A percentile compares a stretch with the other conserved stretches of the same genome.
Evolutionary conservation across 2,797 vertebrate genomes (phyloP).

Genomic region (Scolopax rusticola): DNA sequence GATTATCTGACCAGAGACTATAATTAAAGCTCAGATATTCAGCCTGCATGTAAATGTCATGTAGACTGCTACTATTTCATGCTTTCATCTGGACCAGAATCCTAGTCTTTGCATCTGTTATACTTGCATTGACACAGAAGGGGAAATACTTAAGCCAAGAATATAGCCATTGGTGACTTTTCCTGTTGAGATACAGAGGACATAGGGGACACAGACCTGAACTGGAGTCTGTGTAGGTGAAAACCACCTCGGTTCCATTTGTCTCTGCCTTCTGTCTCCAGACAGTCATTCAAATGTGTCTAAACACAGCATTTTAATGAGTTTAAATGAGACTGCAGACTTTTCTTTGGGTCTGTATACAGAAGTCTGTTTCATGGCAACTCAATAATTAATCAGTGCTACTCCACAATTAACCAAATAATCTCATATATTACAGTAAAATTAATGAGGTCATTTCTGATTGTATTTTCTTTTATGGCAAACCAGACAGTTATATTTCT

Average conservation of each 20-base stretch:
- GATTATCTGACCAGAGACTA: not conserved
- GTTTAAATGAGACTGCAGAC: not conserved
- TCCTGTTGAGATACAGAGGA: not conserved
- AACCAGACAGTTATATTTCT: not conserved
- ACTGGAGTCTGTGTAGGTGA: not conserved
- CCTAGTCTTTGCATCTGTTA: not conserved
- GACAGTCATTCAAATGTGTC: not conserved
- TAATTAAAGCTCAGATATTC: not conserved
- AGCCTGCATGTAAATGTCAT: not conserved
- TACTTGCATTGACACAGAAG: not conserved
- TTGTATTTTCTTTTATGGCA: not conserved
- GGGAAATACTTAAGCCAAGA: not conserved
- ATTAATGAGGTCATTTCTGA: slow-evolving; percentile 14
- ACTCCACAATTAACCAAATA: slow-evolving; percentile 19
- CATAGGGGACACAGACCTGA: not conserved
- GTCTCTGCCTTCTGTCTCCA: not conserved
- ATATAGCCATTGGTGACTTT: not conserved
- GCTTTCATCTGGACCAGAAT: not conserved
- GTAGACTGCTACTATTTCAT: not conserved
- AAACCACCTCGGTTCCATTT: not conserved
- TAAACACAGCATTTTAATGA: not conserved
- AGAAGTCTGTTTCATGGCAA: not conserved
- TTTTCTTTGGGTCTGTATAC: not conserved
- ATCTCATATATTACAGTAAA: slow-evolving; percentile 14
- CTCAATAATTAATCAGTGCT: slow-evolving; percentile 52